Percentiles rank a stretch among this genome's conserved stretches.
Evolutionary conservation across 2,797 vertebrate species (phyloP).

Genomic region (Lepus oiostolus): DNA sequence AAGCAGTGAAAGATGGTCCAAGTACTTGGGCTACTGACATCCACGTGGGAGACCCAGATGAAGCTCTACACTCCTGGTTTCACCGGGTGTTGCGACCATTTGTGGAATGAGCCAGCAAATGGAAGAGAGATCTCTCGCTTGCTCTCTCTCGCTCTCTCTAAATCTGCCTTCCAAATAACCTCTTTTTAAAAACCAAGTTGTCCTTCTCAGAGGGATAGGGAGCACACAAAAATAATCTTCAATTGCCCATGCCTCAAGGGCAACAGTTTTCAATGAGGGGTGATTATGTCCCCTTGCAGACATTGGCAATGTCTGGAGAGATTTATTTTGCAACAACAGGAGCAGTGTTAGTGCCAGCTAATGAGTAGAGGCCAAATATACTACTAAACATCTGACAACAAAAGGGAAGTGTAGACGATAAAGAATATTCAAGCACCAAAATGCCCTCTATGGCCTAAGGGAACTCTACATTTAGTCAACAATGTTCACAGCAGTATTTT

Average conservation of each 20-base stretch:
- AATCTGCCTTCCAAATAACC: too few species aligned
- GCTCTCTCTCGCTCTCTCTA: too few species aligned
- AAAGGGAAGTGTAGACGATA: not conserved
- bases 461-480: not conserved
- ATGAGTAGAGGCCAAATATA: not conserved
- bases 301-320: not conserved
- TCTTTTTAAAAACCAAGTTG: not conserved
- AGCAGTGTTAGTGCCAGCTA: not conserved
- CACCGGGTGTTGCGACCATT: too few species aligned
- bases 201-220: not conserved
- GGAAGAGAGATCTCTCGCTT: too few species aligned
- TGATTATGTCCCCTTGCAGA: not conserved
- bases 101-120: too few species aligned
- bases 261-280: not conserved
- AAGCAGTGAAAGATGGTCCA: too few species aligned
- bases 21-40: too few species aligned
- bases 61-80: too few species aligned
- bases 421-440: not conserved
- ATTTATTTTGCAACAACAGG: not conserved
- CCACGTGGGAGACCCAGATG: too few species aligned
- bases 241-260: not conserved
- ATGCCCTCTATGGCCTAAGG: not conserved
- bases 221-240: constrained; percentile 8
- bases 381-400: not conserved
- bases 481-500: not conserved